A percentile compares a stretch with the other conserved stretches of the same genome.
Conservation (phyloP, 2,888 invertebrate genomes). For the Drosophila suboccidentalis region DNA sequence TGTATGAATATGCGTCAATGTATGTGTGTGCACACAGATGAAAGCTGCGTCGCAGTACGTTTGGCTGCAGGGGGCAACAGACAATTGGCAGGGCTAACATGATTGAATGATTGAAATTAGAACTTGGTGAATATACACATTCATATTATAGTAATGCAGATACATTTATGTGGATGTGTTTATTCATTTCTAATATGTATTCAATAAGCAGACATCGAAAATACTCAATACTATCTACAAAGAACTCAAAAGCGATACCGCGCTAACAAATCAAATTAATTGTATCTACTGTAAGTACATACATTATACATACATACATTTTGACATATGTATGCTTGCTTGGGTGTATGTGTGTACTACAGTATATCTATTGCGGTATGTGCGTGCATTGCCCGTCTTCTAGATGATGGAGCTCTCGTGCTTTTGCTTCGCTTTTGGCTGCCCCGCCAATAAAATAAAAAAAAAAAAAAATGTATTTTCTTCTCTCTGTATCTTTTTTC, state of each 20-base stretch:
- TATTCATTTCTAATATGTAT: slow-evolving; percentile 1
- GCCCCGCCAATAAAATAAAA: slow-evolving; percentile 56
- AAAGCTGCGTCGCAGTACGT: slow-evolving; percentile 54
- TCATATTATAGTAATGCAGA: background rate
- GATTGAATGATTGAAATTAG: slow-evolving; percentile 42
- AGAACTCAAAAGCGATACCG: slow-evolving; percentile 37
- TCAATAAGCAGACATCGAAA: slow-evolving; percentile 8
- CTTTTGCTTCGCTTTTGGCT: slow-evolving; percentile 61
- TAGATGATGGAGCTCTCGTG: slow-evolving; percentile 66
- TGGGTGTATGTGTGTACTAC: slow-evolving; percentile 18
- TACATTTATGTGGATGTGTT: background rate
- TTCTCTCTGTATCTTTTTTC: slow-evolving; percentile 42
- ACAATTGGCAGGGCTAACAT: slow-evolving; percentile 46
- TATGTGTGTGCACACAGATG: slow-evolving; percentile 24
- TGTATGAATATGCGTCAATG: slow-evolving; percentile 4
- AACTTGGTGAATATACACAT: slow-evolving; percentile 16
- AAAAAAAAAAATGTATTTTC: slow-evolving; percentile 59
- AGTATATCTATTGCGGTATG: slow-evolving; percentile 56
- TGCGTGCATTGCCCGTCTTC: slow-evolving; percentile 71
- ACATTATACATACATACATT: slow-evolving; percentile 14
- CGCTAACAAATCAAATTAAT: slow-evolving; percentile 69
- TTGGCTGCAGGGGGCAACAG: slow-evolving; percentile 8
- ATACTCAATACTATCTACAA: slow-evolving; percentile 17
- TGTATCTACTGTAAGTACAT: slow-evolving; percentile 49
- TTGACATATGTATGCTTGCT: background rate